Base-by-base conservation (phyloP, 2,888 invertebrate species). In the Parascotia fuliginaria region DNA sequence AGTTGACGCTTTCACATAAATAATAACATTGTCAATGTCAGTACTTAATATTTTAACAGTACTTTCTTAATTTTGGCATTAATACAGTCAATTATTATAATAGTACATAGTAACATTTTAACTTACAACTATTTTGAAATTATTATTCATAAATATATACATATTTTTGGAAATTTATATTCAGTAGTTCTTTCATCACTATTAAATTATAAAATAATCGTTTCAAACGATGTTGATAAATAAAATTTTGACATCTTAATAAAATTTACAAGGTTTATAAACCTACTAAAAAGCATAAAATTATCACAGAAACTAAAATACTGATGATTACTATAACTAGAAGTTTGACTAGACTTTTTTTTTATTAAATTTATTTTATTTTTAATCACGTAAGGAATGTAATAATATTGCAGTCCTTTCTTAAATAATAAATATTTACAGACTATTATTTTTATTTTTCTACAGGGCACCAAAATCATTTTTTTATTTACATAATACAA, bases 221-320 rank as follows among this genome's bases (percentile, higher is more conserved):
- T 66, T 67, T 31, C 31, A 3, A 66, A 66, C 58, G 67, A 67
- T 41, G 42, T 48, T 19, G 13, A 9, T 7, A 15, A 15, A 22
- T 22, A 14, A 28, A 27, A 31, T 37, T 36, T 37, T 31, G 9
- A 29, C 3, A 22, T 27, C 3, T 13, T 14, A 11, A 33, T 27
- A 34, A 37, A 9, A 12, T 24, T 38, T 38, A 9, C 7, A 4
- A 27, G 13, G n/a, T 13, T 13, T 32, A 31, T 12, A 13, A 13
- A 12, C 15, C 3, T 33, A n/a, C 11, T 31, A 24, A 24, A 6
- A 7, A 7, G 7, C 7, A 7, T 55, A 44, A 55, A 66, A 55
- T 50, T 66, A 66, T 66, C 66, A 66, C 66, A 66, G 67, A 45
- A 66, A 66, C 54, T 0, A 28, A 63, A 51, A 58, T 65, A 65